Evolutionary conservation across 2,797 vertebrate species (phyloP), one percentile per base, ranked within the genome.

Genomic region (Balearica regulorum): DNA sequence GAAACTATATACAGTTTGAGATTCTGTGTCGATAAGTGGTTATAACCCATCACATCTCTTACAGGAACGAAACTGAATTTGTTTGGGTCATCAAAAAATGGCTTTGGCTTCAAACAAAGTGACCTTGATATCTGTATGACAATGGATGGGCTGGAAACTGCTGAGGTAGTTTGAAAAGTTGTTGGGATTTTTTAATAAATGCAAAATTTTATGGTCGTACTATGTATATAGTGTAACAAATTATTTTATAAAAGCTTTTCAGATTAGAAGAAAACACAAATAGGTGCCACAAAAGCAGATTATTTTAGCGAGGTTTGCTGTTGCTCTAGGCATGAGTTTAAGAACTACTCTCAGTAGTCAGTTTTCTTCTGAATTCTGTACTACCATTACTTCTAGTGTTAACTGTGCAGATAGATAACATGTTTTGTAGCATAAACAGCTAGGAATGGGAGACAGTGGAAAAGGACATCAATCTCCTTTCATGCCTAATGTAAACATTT

Each of bases 91-190:
- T 99, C 99, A 87, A 99, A 99, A 98, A 99, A 99, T 96, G 99
- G 99, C 68, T 99, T 99, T 98, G 99, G 99, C 53, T 99, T 99
- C 97, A 99, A 98, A 96, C 98, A 99, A 97, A 99, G 99, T 97
- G 99, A 99, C 97, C 98, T 99, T 13, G 99, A 99, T 96, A 99
- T 99, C 91, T 99, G 99, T 94, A 99, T 99, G 99, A 99, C 99
- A 54, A 96, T 99, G 91, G 99, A 99, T 75, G 99, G 99, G 15
- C 97, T 98, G 89, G 99, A 99, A 87, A 98, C 98, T 66, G 98
- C 99, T 72, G 98, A 99, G 97, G 99, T 99, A 98, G 64, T 46
- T 92, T 98, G 44, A 71, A 60, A 43, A 71, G 39, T 39, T 39
- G 39, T 39, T 39, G 39, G 39, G n/a, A n/a, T 39, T 39, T 39